Base-by-base conservation (phyloP, 2,888 invertebrate species). In the Callimorpha dominula region DNA sequence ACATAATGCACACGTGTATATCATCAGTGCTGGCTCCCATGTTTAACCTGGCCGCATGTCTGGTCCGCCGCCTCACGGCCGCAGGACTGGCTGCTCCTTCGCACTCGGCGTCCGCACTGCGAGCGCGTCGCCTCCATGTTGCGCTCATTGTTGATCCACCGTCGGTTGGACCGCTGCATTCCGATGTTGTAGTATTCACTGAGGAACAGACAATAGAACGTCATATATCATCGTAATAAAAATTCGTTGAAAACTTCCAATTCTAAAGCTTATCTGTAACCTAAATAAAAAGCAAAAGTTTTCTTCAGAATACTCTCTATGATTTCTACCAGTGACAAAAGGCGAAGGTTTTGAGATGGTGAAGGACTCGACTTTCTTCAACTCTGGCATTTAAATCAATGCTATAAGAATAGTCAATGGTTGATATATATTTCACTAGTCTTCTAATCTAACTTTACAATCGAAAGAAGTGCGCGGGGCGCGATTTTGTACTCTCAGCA, bases 1-100 rank as follows among this genome's bases (percentile, higher is more conserved):
- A 99, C 98, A 99, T 98, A 88, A 99, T 99, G 96, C 99, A 99
- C 77, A 99, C 99, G 94, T 99, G 99, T 88, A 99, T 99, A 91
- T 99, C 99, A 92, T 99, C 99, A 79, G 99, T 98, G 74, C 99
- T 98, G 86, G 99, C 98, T 71, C 99, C 99, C 98, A 99, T 98
- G 92, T 98, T 99, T 81, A 99, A 96, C 85, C 98, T 97, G 69
- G 98, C 98, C 54, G 98, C 98, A 92, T 99, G 99, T 77, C 98
- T 96, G 60, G 98, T 97, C 77, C 98, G 96, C 64, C 98, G 93
- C 86, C 97, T 78, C 7, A 90, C 93, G 0, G 87, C 93, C 0
- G 92, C 92, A 0, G 95, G 95, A 76, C 94, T 94, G 74, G 90
- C 91, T 1, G 90, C 86, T 8, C 88, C 87, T 40, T 91, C 92